phyloP scores from a whole-genome alignment of 2,113 vertebrate species.

The Chloropsis cyanopogon region DNA sequence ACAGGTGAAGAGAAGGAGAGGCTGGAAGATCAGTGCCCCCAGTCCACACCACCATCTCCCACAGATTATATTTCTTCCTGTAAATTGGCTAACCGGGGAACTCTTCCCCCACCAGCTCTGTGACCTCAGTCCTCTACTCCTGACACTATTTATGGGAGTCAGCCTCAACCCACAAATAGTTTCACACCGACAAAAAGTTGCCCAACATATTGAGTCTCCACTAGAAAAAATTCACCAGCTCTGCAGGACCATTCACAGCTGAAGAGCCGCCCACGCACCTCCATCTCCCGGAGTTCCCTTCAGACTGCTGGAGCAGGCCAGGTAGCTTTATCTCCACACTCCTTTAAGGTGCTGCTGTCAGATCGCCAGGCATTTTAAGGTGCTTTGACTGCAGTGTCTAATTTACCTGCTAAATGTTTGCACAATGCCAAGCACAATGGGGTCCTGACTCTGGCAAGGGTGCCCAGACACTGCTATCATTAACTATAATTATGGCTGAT shows the following conservation, averaged over 20 bases:
- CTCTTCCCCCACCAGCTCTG: background rate
- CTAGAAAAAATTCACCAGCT: background rate
- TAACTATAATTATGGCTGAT: constrained; percentile 21
- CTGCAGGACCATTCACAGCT: background rate
- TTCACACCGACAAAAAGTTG: background rate
- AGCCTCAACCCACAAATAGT: constrained; percentile 43
- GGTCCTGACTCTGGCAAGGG: constrained; percentile 12
- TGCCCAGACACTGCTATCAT: constrained; percentile 30
- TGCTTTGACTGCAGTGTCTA: background rate
- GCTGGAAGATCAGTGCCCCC: background rate
- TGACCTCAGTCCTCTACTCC: background rate
- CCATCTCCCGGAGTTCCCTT: background rate
- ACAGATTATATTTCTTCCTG: background rate
- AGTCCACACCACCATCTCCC: background rate
- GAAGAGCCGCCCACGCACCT: rapidly evolving
- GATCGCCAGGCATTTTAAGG: background rate
- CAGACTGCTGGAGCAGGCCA: background rate
- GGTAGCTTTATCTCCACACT: background rate
- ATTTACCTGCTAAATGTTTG: constrained; percentile 19
- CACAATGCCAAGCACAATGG: background rate
- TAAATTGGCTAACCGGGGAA: background rate
- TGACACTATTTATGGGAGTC: background rate
- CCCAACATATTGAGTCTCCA: background rate
- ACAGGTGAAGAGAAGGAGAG: background rate
- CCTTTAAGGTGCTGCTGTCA: background rate